Evolutionary conservation across 2,797 vertebrate genomes (phyloP), one percentile per base, ranked within the genome.

Genomic region (Microhierax caerulescens): DNA sequence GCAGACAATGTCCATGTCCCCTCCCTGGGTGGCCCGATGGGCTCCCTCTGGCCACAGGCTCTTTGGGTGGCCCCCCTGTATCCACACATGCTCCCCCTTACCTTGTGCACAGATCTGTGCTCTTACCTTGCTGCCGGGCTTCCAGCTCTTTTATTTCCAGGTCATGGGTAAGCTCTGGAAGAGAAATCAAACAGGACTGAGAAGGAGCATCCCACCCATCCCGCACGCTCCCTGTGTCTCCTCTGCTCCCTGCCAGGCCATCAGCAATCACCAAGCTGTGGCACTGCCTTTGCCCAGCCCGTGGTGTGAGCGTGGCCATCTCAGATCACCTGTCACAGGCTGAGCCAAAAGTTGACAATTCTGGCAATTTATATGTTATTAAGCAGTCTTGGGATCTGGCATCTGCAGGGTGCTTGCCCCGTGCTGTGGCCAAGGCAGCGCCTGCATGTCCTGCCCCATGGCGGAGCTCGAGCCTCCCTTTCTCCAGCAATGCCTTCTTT

Each of bases 81-180:
- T 20, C 36, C 67, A 3, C 32, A 6, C 57, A 3, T 0, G 0
- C n/a, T 47, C 27, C 16, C 41, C 34, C 68, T 72, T 36, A 70
- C 4, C 85, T 63, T 1, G 0, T 50, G 74, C 43, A 63, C 59
- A 63, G 57, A 75, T 39, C 24, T 8, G 21, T 10, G 60, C 34
- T 84, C 97, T 98, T 98, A 99, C 99, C 99, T 98, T 99, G 98
- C 77, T 98, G 98, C 63, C 95, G 98, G 81, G 98, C 98, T 94
- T 98, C 98, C 48, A 98, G 98, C 94, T 99, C 98, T 94, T 98
- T 99, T 90, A 98, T 98, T 96, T 99, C 99, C 97, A 99, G 98
- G 96, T 99, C 99, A 91, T 97, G 98, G 18, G 98, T 99, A 96
- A 99, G 96, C 97, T 99, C 99, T 99, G 97, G 24, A 75, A 95